These are phyloP conservation scores for Geopemphigus sp. DNA, from an alignment of 1,140 invertebrate genomes.

Conservation along the genomic window DNA sequence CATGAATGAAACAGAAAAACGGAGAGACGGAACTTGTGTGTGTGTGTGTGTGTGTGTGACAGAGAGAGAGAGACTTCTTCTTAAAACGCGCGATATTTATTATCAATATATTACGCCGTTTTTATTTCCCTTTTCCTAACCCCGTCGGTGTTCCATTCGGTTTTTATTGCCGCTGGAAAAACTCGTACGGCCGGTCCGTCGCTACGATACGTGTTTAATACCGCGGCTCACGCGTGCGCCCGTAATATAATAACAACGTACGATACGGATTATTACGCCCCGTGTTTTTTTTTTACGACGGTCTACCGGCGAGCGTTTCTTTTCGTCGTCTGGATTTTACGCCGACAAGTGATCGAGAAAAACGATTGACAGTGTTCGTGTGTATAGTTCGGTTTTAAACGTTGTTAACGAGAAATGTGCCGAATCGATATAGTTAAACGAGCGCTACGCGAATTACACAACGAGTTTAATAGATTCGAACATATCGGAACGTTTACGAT, in stretches of 20 bases:
- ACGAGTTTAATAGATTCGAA: too few species aligned
- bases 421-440: too few species aligned
- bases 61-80: background rate
- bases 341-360: too few species aligned
- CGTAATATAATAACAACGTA: background rate
- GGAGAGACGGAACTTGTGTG: too few species aligned
- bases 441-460: too few species aligned
- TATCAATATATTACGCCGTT: constrained; percentile 10
- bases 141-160: constrained; percentile 28
- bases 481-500: too few species aligned
- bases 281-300: background rate
- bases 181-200: constrained; percentile 15
- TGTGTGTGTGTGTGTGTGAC: too few species aligned
- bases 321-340: background rate
- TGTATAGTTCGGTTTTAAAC: too few species aligned
- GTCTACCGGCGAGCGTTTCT: background rate
- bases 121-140: constrained; percentile 5
- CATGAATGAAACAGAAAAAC: constrained; percentile 28
- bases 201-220: background rate
- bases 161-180: constrained; percentile 47
- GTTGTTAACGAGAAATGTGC: too few species aligned
- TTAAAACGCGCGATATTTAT: constrained; percentile 34
- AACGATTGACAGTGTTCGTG: too few species aligned
- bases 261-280: background rate
- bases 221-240: background rate